phyloP scores from a whole-genome alignment of 2,797 vertebrate genomes.

The Vultur gryphus region DNA sequence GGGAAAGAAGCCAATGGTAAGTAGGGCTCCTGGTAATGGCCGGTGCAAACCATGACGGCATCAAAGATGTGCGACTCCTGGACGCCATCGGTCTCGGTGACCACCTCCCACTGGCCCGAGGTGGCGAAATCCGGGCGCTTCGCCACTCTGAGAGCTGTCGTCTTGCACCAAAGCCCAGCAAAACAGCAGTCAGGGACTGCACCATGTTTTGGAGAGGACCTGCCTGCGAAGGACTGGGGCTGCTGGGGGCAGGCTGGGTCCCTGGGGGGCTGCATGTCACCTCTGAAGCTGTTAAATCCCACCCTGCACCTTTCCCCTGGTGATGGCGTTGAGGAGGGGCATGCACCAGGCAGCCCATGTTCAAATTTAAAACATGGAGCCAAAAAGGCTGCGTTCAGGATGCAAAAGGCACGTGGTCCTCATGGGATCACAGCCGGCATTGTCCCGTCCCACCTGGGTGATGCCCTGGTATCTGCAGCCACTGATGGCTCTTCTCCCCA shows the following conservation, averaged over 20 bases:
- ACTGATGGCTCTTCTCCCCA: background rate
- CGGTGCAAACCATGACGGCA: conserved; percentile 87
- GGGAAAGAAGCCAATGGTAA: conserved; percentile 87
- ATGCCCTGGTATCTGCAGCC: background rate
- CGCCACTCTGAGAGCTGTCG: conserved; percentile 78
- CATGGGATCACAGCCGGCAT: fast-evolving
- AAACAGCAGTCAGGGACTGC: background rate
- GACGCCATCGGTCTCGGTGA: conserved; percentile 73
- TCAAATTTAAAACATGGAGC: background rate
- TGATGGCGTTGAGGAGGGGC: background rate
- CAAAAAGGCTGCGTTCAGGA: background rate
- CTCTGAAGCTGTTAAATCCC: background rate
- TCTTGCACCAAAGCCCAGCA: conserved; percentile 72
- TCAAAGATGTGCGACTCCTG: conserved; percentile 80
- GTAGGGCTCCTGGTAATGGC: conserved; percentile 79
- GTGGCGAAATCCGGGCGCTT: conserved; percentile 76
- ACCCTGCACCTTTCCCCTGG: background rate
- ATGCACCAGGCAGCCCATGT: background rate
- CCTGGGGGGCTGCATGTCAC: background rate
- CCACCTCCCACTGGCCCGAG: conserved; percentile 89
- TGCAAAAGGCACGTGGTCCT: fast-evolving
- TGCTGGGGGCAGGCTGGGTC: fast-evolving
- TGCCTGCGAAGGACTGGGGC: background rate
- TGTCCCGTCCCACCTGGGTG: fast-evolving
- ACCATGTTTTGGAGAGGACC: fast-evolving